Evolutionary conservation across 2,113 vertebrate genomes (phyloP), one percentile per base, ranked within the genome.

Genomic region (Semicossyphus pulcher): DNA sequence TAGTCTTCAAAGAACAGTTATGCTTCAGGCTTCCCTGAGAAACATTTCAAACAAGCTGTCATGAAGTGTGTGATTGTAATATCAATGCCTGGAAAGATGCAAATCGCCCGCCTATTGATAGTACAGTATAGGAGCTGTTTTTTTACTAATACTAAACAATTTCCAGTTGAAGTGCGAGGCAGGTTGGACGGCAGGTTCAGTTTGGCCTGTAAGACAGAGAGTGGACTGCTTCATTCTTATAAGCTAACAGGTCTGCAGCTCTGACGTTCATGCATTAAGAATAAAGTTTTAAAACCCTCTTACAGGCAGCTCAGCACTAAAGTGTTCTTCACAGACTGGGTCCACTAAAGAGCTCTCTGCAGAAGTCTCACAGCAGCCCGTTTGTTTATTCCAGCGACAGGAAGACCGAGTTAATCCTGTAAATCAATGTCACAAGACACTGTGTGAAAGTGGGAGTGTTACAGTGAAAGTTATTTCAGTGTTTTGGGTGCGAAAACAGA

Each of bases 1-100:
- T 81, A 59, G 73, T 53, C 76, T 81, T 91, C 82, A 90, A 91
- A 91, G 84, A 86, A 83, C 78, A 84, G 85, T 85, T 86, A 80
- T 64, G 82, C 84, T 87, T 69, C 76, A 79, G 89, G 90, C 86
- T 81, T 84, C 61, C 59, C 83, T 69, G 8, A 76, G 78, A 85
- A 83, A 57, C 58, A 61, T 77, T 86, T 83, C 64, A 73, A 77
- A 81, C 68, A 66, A 73, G 25, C 42, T 80, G 74, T 71, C 72
- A 78, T 45, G 21, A 77, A 85, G 60, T 54, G 61, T 86, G 80
- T 85, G 84, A 89, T 66, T 83, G 78, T 82, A 85, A 83, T 89
- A 87, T 81, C 68, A 89, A 86, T 80, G 61, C 42, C 26, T 39
- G 67, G 69, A 60, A 58, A 66, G n/a, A 80, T 78, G 77, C 31